phyloP scores from a whole-genome alignment of 2,888 invertebrate species.

The Colletes collaris region DNA sequence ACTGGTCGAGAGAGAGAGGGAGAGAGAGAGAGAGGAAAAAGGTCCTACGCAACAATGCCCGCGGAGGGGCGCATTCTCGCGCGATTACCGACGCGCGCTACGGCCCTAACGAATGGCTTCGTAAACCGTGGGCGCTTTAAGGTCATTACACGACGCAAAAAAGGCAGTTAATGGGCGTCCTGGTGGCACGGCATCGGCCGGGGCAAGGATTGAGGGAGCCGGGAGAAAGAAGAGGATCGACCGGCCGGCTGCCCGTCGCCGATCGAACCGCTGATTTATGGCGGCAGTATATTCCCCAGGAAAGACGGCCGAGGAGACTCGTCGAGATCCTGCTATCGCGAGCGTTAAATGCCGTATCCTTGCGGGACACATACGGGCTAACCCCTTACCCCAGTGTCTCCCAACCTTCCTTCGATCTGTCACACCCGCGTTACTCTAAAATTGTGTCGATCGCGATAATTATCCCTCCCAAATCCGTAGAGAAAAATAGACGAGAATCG shows the following conservation, averaged over 20 bases:
- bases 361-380: constrained; percentile 12
- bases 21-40: constrained; percentile 49
- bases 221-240: constrained; percentile 18
- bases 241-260: constrained; percentile 75
- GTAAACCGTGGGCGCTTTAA: constrained; percentile 75
- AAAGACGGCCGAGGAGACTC: constrained; percentile 56
- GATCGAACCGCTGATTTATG: constrained; percentile 75
- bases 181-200: constrained; percentile 58
- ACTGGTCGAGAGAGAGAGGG: background rate
- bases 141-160: constrained; percentile 76
- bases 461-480: too few species aligned
- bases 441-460: too few species aligned
- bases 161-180: constrained; percentile 72
- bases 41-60: constrained; percentile 72
- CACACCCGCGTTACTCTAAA: too few species aligned
- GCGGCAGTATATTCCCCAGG: constrained; percentile 63
- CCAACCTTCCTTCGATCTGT: too few species aligned
- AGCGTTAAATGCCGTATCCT: constrained; percentile 29
- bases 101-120: constrained; percentile 75
- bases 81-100: constrained; percentile 70
- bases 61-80: constrained; percentile 73
- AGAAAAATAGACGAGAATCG: too few species aligned
- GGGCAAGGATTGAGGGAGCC: background rate
- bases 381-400: constrained; percentile 13
- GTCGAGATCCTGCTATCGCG: constrained; percentile 32